A percentile compares a stretch with the other conserved stretches of the same genome.
Evolutionary conservation across 1,140 invertebrate genomes (phyloP).

Genomic region (Alviniconcha marisindica): DNA sequence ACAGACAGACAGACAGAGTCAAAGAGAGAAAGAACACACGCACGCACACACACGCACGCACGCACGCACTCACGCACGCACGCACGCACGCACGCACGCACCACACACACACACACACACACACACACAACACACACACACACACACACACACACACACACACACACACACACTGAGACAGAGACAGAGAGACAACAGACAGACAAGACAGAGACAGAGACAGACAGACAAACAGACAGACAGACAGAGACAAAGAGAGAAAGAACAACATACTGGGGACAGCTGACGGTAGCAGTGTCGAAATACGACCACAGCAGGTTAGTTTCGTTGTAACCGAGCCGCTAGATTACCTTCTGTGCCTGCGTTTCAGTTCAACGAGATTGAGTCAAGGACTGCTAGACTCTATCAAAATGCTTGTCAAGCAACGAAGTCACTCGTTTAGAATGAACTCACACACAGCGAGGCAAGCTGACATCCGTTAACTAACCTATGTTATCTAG

Average conservation of each 20-base stretch:
- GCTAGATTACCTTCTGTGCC: background rate
- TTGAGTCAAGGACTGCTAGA: background rate
- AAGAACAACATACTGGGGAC: background rate
- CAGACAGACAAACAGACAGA: slow-evolving; percentile 17
- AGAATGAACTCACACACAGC: too few species aligned
- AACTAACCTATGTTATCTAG: too few species aligned
- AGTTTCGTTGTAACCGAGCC: background rate
- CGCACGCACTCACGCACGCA: background rate
- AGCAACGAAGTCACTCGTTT: too few species aligned
- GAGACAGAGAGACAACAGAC: background rate
- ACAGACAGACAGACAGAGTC: slow-evolving; percentile 13
- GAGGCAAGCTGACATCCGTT: too few species aligned
- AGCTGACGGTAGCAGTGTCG: background rate
- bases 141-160: background rate
- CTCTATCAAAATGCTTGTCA: too few species aligned
- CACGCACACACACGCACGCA: too few species aligned
- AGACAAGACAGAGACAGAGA: slow-evolving; percentile 28
- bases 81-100: background rate
- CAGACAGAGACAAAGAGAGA: slow-evolving; percentile 23
- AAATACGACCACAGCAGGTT: too few species aligned
- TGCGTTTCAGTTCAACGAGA: background rate
- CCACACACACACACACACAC: slow-evolving; percentile 23
- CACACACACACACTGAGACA: background rate
- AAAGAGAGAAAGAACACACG: background rate
- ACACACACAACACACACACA: slow-evolving; percentile 24